phyloP scores from a whole-genome alignment of 2,888 invertebrate genomes.

The Synergus gifuensis region DNA sequence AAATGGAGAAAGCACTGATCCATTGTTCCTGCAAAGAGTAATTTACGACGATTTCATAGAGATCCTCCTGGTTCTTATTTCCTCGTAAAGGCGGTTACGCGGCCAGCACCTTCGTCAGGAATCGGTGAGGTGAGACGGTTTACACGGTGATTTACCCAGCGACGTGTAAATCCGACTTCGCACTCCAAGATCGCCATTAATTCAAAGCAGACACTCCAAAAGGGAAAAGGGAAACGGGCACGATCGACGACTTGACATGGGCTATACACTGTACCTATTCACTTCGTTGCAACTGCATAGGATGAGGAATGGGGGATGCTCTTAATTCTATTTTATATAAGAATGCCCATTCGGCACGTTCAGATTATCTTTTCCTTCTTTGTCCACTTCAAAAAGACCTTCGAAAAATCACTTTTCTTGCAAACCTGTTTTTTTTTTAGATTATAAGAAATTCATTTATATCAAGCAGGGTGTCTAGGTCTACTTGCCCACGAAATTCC shows the following conservation, averaged over 20 bases:
- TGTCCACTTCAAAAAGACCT: neutral
- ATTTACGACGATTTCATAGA: conserved; percentile 41
- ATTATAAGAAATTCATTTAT: no score
- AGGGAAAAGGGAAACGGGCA: conserved; percentile 58
- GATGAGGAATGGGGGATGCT: conserved; percentile 18
- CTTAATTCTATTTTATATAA: neutral
- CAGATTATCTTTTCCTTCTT: neutral
- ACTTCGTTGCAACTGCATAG: conserved; percentile 49
- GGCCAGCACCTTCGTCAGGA: conserved; percentile 23
- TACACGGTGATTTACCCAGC: conserved; percentile 56
- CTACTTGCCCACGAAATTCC: no score
- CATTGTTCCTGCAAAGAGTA: conserved; percentile 38
- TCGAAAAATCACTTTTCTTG: neutral
- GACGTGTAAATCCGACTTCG: conserved; percentile 62
- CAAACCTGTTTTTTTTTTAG: neutral
- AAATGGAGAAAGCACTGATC: conserved; percentile 19
- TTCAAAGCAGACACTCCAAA: conserved; percentile 59
- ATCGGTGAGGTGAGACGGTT: conserved; percentile 48
- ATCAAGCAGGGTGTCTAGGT: no score
- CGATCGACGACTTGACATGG: conserved; percentile 51
- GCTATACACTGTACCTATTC: conserved; percentile 48
- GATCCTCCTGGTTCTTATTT: conserved; percentile 38
- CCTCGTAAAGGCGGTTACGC: conserved; percentile 19
- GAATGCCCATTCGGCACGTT: neutral
- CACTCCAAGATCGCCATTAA: conserved; percentile 58